phyloP scores from a whole-genome alignment of 1,140 invertebrate species.

The Drosophila truncata region DNA sequence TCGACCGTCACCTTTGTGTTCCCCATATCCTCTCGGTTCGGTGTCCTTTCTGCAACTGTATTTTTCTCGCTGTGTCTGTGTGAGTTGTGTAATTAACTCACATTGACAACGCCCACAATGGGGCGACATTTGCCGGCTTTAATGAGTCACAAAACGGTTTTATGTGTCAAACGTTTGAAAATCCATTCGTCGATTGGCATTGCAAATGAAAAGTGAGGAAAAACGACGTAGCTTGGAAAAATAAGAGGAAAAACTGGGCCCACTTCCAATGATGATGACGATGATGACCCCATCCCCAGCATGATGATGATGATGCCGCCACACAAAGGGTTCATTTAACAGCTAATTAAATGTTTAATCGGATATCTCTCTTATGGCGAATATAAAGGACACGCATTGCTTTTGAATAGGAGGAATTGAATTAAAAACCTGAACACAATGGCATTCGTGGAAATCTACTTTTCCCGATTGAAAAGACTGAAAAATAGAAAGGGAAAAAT shows the following conservation, averaged over 20 bases:
- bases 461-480: not conserved
- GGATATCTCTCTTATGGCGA: conserved; percentile 44
- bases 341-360: conserved; percentile 76
- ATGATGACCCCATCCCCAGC: conserved; percentile 6
- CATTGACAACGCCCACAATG: conserved; percentile 50
- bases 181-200: conserved; percentile 52
- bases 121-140: conserved; percentile 47
- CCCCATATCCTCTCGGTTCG: conserved; percentile 15
- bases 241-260: conserved; percentile 3
- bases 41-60: conserved; percentile 18
- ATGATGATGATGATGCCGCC: not conserved
- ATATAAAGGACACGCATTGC: conserved; percentile 29
- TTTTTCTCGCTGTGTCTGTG: conserved; percentile 5
- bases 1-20: conserved; percentile 42
- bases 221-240: conserved; percentile 9
- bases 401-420: conserved; percentile 8
- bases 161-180: conserved; percentile 81
- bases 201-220: conserved; percentile 29
- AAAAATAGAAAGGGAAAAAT: not conserved
- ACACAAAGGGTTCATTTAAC: conserved; percentile 66
- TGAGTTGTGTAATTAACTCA: conserved; percentile 63
- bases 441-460: conserved; percentile 4
- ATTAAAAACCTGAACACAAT: conserved; percentile 17
- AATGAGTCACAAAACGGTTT: conserved; percentile 80
- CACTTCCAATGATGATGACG: conserved; percentile 4